Conservation (phyloP, 2,888 invertebrate genomes). For the Eupsilia transversa region DNA sequence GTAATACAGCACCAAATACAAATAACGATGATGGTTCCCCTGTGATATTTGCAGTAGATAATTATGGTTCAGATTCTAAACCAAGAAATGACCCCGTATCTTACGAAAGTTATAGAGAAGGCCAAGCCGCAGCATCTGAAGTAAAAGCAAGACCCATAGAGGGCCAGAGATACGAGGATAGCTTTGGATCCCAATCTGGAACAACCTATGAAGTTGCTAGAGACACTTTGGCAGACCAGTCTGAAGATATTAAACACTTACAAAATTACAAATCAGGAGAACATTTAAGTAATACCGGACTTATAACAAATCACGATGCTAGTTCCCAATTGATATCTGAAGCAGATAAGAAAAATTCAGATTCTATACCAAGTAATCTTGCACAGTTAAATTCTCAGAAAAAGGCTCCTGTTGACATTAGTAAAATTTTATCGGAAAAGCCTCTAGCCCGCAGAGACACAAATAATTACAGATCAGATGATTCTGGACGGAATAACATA, state of each 20-base stretch:
- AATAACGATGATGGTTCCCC: slow-evolving; percentile 23
- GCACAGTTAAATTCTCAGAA: slow-evolving; percentile 26
- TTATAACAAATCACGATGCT: slow-evolving; percentile 29
- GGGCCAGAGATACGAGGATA: neutral
- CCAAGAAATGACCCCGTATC: neutral
- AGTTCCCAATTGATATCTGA: neutral
- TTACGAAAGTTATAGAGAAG: slow-evolving; percentile 26
- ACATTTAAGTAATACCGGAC: slow-evolving; percentile 23
- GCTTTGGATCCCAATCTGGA: neutral
- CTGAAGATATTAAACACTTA: neutral
- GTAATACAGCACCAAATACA: slow-evolving; percentile 11
- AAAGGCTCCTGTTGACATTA: slow-evolving; percentile 5
- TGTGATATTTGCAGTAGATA: neutral
- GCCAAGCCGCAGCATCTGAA: neutral
- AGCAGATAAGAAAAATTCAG: neutral
- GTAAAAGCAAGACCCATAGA: neutral
- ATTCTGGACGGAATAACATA: neutral
- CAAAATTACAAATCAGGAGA: neutral
- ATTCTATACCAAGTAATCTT: slow-evolving; percentile 6
- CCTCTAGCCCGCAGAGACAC: neutral
- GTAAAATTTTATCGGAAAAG: neutral
- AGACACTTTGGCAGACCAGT: neutral
- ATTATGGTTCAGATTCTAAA: neutral
- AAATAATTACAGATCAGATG: neutral
- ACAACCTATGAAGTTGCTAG: slow-evolving; percentile 2